A percentile compares a stretch with the other conserved stretches of the same genome.
These are phyloP conservation scores for Melipona quadrifasciata DNA, from an alignment of 1,140 invertebrate species.

Conservation along the genomic window DNA sequence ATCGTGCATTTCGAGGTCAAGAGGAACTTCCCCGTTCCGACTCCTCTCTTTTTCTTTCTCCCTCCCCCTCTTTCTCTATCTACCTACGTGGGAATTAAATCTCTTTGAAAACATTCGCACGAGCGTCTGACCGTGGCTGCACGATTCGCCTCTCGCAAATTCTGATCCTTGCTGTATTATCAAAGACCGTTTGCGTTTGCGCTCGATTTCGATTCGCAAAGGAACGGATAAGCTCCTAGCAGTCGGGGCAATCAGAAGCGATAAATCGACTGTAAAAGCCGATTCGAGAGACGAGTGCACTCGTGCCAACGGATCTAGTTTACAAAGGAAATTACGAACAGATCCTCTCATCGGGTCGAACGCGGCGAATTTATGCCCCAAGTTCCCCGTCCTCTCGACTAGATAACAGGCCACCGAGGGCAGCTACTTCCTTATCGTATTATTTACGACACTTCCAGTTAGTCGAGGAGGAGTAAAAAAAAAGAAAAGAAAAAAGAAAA, in stretches of 20 bases:
- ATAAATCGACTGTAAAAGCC: conserved; percentile 18
- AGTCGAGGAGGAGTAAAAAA: no score
- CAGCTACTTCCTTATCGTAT: conserved; percentile 65
- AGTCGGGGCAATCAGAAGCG: neutral
- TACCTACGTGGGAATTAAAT: conserved; percentile 25
- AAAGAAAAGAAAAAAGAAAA: conserved; percentile 5
- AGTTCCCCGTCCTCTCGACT: neutral
- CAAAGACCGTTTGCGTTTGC: neutral
- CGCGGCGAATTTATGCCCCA: conserved; percentile 26
- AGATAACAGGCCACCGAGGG: conserved; percentile 52
- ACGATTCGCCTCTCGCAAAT: neutral
- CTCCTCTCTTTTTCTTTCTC: neutral
- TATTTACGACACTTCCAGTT: conserved; percentile 61
- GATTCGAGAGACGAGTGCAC: neutral
- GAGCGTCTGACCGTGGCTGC: neutral
- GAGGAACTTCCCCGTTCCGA: neutral
- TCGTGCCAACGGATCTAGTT: conserved; percentile 14
- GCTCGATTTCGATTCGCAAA: neutral
- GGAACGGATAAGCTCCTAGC: neutral
- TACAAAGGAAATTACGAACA: conserved; percentile 28
- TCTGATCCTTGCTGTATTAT: neutral
- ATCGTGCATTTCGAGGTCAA: conserved; percentile 38
- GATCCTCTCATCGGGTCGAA: conserved; percentile 17
- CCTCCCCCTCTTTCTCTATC: no score
- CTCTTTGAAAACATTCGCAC: neutral